Percentiles rank a stretch among this genome's conserved stretches.
phyloP scores from a whole-genome alignment of 2,888 invertebrate species.

The Andrena flavipes region DNA sequence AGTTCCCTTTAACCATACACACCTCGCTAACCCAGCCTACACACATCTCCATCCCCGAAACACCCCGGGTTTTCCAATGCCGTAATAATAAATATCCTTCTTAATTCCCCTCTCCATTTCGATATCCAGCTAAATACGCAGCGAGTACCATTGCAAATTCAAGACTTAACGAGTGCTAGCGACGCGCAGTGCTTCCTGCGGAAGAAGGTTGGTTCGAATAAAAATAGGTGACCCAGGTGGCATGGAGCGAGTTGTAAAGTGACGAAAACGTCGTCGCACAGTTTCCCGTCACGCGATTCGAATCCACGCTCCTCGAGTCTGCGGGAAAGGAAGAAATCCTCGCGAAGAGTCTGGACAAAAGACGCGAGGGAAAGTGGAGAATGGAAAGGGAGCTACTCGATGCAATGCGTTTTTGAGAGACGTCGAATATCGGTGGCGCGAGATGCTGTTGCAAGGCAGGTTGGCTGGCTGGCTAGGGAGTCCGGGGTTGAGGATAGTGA shows the following conservation, averaged over 20 bases:
- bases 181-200: background rate
- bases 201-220: background rate
- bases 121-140: background rate
- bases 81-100: no score
- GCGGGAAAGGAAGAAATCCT: background rate
- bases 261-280: background rate
- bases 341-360: background rate
- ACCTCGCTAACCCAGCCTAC: no score
- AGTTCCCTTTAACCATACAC: no score
- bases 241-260: background rate
- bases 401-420: conserved; percentile 22
- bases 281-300: background rate
- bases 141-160: background rate
- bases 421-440: conserved; percentile 21
- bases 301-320: background rate
- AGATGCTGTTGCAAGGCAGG: conserved; percentile 17
- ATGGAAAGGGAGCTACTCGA: conserved; percentile 7
- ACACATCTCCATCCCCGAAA: no score
- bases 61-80: no score
- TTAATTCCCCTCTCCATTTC: background rate
- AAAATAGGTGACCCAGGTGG: background rate
- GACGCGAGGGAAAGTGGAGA: background rate
- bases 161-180: background rate
- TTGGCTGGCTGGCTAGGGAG: background rate
- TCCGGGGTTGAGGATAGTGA: conserved; percentile 58